Percentiles rank a stretch among this genome's conserved stretches.
phyloP scores from a whole-genome alignment of 2,113 vertebrate species.

The Dermatemys mawii region DNA sequence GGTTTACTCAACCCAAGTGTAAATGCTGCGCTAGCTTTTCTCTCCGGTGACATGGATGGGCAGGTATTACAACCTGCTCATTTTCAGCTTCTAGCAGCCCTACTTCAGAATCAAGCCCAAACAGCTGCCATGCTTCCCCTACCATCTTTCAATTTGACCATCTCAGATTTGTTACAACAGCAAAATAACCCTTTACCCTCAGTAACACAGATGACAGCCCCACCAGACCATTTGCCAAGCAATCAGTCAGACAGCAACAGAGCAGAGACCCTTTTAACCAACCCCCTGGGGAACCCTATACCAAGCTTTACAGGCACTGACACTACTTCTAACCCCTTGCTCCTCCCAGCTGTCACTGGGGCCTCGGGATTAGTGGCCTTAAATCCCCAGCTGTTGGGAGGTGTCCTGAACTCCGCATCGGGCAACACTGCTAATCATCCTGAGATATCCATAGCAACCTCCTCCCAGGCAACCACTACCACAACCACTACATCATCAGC shows the following conservation, averaged over 20 bases:
- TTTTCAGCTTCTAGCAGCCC: conserved; percentile 83
- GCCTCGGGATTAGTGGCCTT: conserved; percentile 84
- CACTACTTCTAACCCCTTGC: conserved; percentile 77
- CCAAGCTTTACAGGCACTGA: conserved; percentile 77
- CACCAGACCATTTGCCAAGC: conserved; percentile 79
- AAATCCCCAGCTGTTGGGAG: conserved; percentile 88
- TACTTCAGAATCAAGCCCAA: conserved; percentile 85
- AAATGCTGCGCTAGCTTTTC: conserved; percentile 84
- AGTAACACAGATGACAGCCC: conserved; percentile 75
- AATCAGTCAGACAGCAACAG: conserved; percentile 77
- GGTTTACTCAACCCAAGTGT: conserved; percentile 84
- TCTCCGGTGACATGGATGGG: conserved; percentile 83
- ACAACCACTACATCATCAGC: conserved; percentile 91
- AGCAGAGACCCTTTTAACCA: conserved; percentile 81
- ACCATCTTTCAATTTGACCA: conserved; percentile 83
- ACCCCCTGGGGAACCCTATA: conserved; percentile 76
- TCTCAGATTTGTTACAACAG: conserved; percentile 82
- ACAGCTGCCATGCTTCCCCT: conserved; percentile 82
- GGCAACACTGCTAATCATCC: conserved; percentile 91
- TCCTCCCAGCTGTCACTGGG: conserved; percentile 81
- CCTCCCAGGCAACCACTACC: conserved; percentile 90
- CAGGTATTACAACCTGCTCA: conserved; percentile 84
- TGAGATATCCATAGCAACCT: conserved; percentile 92
- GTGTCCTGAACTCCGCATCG: conserved; percentile 80
- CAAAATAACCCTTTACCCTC: conserved; percentile 78